Evolutionary conservation across 2,888 invertebrate genomes (phyloP), one percentile per base, ranked within the genome.

Genomic region (Enoplolaimus lenunculus): DNA sequence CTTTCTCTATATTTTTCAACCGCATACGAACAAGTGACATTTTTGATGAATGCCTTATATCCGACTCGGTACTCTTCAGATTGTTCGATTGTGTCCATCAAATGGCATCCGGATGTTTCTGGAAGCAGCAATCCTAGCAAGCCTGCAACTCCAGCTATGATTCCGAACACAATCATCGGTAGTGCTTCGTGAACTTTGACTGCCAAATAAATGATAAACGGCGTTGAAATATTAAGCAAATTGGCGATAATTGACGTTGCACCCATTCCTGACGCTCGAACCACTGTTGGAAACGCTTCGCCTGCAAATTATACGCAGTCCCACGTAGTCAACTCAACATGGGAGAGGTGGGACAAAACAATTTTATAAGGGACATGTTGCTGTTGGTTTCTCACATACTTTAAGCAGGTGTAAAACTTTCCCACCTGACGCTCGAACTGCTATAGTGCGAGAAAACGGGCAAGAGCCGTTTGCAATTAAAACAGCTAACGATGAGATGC

Each of bases 201-300:
- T 13, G 45, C 21, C 21, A 13, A 7, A 21, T 13, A 13, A 45
- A 45, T 45, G 21, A 45, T 45, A n/a, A 62, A 62, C 30, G 64
- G 64, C 64, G 64, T 62, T 28, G 64, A 7, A 13, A 62, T 62
- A 28, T 62, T 62, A 16, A 62, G 64, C 64, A 62, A 28, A 7
- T 28, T 7, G 7, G 64, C 64, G 29, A 31, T 31, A 28, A 31
- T 62, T 62, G 64, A 62, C 30, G 64, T 62, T 13, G 33, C 30
- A 13, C 64, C 64, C 29, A 62, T 31, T 16, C 64, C 64, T 31
- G 64, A 62, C 29, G 64, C 64, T 13, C 64, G 64, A 7, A 62
- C 64, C 7, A 62, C 64, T 31, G 64, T 62, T 31, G 64, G 64
- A 28, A 62, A 62, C 30, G 28, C n/a, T 28, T 30, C 30, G 28